Percentiles rank a stretch among this genome's conserved stretches.
phyloP scores from a whole-genome alignment of 2,113 vertebrate genomes.

The Nipponia nippon region DNA sequence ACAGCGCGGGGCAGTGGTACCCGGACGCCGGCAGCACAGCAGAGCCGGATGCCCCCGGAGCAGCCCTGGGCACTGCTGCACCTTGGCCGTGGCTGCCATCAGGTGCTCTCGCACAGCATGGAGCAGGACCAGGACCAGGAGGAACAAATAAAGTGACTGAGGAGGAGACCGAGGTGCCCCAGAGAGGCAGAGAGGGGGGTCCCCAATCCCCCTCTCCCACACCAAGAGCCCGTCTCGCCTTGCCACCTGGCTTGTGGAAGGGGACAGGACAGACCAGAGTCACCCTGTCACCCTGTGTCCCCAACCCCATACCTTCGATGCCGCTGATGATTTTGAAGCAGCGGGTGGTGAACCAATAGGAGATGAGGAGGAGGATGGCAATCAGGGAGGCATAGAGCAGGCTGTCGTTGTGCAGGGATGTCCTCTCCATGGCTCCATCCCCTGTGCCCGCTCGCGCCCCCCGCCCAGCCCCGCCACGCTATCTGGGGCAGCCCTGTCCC shows the following conservation, averaged over 20 bases:
- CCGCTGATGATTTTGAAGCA: constrained; percentile 70
- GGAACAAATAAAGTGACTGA: neutral
- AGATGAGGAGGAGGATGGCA: constrained; percentile 67
- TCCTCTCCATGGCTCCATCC: constrained; percentile 71
- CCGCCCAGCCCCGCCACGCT: neutral
- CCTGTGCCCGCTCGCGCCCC: neutral
- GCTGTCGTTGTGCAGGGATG: constrained; percentile 69
- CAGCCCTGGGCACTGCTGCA: neutral
- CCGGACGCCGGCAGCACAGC: fast-evolving
- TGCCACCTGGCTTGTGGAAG: neutral
- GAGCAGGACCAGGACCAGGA: neutral
- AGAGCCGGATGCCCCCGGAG: fast-evolving
- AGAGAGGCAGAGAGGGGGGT: neutral
- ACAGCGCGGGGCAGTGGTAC: fast-evolving
- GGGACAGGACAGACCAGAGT: fast-evolving
- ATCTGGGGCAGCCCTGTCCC: constrained; percentile 54
- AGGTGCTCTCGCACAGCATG: fast-evolving
- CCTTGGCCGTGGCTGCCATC: fast-evolving
- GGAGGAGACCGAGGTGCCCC: neutral
- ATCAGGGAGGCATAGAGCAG: constrained; percentile 69
- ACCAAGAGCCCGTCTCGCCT: fast-evolving
- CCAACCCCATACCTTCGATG: constrained; percentile 53
- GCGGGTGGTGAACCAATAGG: constrained; percentile 71
- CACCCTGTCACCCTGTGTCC: neutral
- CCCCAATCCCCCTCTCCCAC: neutral